These are phyloP conservation scores for Eulemur rubriventer DNA, from an alignment of 2,797 vertebrate genomes.

Conservation along the genomic window DNA sequence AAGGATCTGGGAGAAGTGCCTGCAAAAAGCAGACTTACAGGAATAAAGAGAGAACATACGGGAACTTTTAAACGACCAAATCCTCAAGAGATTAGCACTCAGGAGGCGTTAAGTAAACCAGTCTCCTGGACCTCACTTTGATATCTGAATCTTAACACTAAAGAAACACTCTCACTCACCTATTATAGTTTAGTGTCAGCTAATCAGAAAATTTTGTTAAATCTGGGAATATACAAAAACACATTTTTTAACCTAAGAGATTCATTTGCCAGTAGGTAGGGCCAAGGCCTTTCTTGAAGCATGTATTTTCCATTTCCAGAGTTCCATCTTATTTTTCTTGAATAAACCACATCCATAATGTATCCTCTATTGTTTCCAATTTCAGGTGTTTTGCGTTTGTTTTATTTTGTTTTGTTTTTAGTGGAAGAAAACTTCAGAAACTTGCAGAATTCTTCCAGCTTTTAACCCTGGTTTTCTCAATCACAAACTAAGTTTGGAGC, in stretches of 20 bases:
- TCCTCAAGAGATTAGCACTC: not conserved
- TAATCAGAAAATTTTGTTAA: not conserved
- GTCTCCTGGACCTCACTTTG: not conserved
- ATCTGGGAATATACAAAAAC: not conserved
- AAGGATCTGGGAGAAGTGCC: not conserved
- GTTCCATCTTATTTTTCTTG: not conserved
- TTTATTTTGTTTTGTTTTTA: not conserved
- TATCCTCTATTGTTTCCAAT: not conserved
- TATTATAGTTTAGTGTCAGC: not conserved
- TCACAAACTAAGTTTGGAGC: slow-evolving; percentile 11
- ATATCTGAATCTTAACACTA: not conserved
- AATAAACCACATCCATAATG: not conserved
- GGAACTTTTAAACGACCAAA: not conserved
- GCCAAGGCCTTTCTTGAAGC: not conserved
- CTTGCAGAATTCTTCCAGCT: not conserved
- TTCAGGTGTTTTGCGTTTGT: not conserved
- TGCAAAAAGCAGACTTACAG: not conserved
- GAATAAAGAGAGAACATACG: not conserved
- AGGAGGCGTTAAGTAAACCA: not conserved
- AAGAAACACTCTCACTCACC: not conserved
- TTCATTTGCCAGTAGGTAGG: not conserved
- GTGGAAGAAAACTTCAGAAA: not conserved
- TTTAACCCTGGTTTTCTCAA: not conserved
- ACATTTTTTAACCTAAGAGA: slow-evolving; percentile 1
- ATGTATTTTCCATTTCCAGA: not conserved